Evolutionary conservation across 2,888 invertebrate species (phyloP), one percentile per base, ranked within the genome.

Genomic region (Exocentrus adspersus): DNA sequence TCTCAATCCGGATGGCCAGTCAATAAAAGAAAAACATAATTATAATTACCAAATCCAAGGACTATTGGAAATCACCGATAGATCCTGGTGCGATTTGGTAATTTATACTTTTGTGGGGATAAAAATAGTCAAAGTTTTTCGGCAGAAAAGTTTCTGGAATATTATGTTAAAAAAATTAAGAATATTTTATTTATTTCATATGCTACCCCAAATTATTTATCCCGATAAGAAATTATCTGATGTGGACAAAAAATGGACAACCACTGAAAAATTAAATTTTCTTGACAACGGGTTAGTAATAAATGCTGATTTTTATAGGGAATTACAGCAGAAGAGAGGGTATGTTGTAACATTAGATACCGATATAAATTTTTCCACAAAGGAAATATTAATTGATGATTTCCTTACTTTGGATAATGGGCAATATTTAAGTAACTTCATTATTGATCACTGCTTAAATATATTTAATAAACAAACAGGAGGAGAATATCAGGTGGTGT

Each of bases 21-120:
- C 45, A 5, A 30, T 60, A 37, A 52, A 37, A 19, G 12, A 10
- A 3, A 20, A n/a, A 46, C 52, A 52, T n/a, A 46, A 54, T 17
- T 52, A 60, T 37, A 28, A 53, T 46, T 60, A 19, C 32, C 60
- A 60, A 19, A 56, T 62, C 14, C 57, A 62, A 21, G 56, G 57
- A 12, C 30, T 62, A 32, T 16, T 57, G 19, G 57, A 57, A 37
- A 32, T 61, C 7, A 56, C 50, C 9, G 43, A 56, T 45, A 48
- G 61, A 43, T 12, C 41, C 7, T 61, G 61, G 56, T 62, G 62
- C 28, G 50, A 62, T 32, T 43, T 62, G 6, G 43, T 62, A n/a
- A 30, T 62, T 4, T 62, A 62, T 57, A 56, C 30, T 1, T 19
- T 37, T 2, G 10, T 48, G 28, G 56, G 50, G 7, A 42, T 56